Percentiles rank a stretch among this genome's conserved stretches.
These are phyloP conservation scores for Trachythela sp. DNA, from an alignment of 64 coral and sea anemone species.

Conservation along the genomic window DNA sequence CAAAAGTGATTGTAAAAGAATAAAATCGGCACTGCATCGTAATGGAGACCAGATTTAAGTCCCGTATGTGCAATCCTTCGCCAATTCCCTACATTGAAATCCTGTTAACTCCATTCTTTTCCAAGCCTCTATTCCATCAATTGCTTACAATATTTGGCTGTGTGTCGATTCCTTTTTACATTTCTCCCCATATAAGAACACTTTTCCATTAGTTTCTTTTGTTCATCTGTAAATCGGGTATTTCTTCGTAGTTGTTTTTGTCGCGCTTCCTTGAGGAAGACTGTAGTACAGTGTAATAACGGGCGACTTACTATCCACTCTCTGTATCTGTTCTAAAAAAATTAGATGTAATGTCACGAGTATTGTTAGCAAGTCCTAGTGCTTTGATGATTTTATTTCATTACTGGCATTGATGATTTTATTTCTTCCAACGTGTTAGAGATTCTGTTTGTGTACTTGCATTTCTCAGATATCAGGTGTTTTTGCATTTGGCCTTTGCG, in stretches of 20 bases:
- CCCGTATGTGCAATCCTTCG: too few species aligned
- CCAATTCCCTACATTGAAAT: too few species aligned
- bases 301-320: too few species aligned
- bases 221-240: not conserved
- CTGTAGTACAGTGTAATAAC: not conserved
- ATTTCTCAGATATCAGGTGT: slow-evolving; percentile 43
- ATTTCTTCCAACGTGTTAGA: slow-evolving; percentile 42
- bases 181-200: too few species aligned
- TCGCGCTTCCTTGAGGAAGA: not conserved
- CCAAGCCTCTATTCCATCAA: not conserved
- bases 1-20: too few species aligned
- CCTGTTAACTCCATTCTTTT: not conserved
- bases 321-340: not conserved
- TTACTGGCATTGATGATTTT: not conserved
- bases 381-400: too few species aligned
- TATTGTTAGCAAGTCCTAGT: not conserved
- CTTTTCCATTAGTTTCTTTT: not conserved
- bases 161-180: not conserved
- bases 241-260: not conserved
- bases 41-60: too few species aligned
- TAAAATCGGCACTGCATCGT: too few species aligned
- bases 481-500: too few species aligned
- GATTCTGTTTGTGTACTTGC: slow-evolving; percentile 34
- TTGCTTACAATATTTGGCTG: not conserved
- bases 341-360: not conserved